phyloP scores from a whole-genome alignment of 2,888 invertebrate species.

The Hemithea aestivaria region DNA sequence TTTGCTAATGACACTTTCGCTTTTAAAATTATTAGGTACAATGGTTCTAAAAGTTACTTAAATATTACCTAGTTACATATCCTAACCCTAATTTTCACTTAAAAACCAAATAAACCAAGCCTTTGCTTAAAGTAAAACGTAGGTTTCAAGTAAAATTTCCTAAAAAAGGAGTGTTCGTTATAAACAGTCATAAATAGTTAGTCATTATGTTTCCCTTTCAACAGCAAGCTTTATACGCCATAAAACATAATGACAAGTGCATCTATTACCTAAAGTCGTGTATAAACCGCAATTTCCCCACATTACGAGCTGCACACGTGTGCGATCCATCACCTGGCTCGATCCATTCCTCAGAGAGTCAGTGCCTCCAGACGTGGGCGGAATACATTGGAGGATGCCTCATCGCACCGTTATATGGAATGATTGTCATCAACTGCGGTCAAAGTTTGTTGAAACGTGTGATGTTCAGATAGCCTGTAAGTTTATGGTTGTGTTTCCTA shows the following conservation, averaged over 20 bases:
- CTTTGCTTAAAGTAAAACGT: too few relatives aligned
- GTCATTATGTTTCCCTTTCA: slow-evolving; percentile 8
- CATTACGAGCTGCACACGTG: slow-evolving; percentile 12
- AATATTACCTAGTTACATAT: too few relatives aligned
- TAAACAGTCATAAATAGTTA: not conserved
- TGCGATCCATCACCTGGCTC: slow-evolving; percentile 11
- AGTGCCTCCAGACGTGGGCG: slow-evolving; percentile 13
- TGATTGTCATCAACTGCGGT: slow-evolving; percentile 6
- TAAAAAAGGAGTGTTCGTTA: too few relatives aligned
- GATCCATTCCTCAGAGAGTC: slow-evolving; percentile 8
- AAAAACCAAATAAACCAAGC: too few relatives aligned
- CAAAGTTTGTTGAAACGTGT: slow-evolving; percentile 2
- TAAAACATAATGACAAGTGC: slow-evolving; percentile 10
- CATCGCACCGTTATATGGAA: slow-evolving; percentile 20
- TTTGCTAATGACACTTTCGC: too few relatives aligned
- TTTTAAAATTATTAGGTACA: too few relatives aligned
- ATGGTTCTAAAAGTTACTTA: too few relatives aligned
- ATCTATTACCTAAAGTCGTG: not conserved
- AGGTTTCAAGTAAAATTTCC: too few relatives aligned
- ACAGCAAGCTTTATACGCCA: not conserved
- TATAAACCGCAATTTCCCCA: slow-evolving; percentile 1
- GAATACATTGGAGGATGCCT: slow-evolving; percentile 26
- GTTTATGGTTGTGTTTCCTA: slow-evolving; percentile 4
- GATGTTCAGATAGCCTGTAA: slow-evolving; percentile 13
- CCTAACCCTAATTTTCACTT: too few relatives aligned